Percentiles rank a stretch among this genome's conserved stretches.
These are phyloP conservation scores for Callosobruchus maculatus DNA, from an alignment of 2,888 invertebrate species.

Conservation along the genomic window DNA sequence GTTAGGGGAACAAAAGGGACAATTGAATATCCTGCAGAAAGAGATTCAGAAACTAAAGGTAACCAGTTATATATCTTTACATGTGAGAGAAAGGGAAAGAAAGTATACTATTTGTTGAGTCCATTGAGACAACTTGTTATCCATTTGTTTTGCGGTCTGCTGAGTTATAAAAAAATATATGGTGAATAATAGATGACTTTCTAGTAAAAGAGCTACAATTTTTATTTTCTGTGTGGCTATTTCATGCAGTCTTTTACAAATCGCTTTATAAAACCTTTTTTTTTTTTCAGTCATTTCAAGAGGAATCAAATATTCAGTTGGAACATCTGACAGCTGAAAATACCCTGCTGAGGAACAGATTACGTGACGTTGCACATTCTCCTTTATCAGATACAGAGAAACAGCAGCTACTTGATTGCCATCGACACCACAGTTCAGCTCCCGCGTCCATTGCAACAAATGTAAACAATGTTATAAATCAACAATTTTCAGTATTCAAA, in stretches of 20 bases:
- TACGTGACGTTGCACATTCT: slow-evolving; percentile 76
- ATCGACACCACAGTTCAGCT: slow-evolving; percentile 70
- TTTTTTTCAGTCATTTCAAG: slow-evolving; percentile 51
- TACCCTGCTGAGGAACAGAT: slow-evolving; percentile 67
- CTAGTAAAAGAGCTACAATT: too few species aligned
- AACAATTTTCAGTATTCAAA: too few species aligned
- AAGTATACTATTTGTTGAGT: too few species aligned
- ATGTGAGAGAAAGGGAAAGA: too few species aligned
- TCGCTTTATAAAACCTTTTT: not conserved
- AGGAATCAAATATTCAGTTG: slow-evolving; percentile 60
- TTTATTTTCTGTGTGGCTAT: too few species aligned
- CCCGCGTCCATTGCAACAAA: slow-evolving; percentile 70
- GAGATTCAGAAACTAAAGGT: slow-evolving; percentile 72
- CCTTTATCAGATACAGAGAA: slow-evolving; percentile 81
- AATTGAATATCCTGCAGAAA: slow-evolving; percentile 63
- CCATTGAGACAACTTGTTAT: too few species aligned
- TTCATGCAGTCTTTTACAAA: too few species aligned
- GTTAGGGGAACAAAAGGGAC: slow-evolving; percentile 62
- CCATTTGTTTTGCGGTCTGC: too few species aligned
- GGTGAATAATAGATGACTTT: too few species aligned
- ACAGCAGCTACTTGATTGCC: slow-evolving; percentile 70
- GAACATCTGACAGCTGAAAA: slow-evolving; percentile 75
- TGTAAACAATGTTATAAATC: slow-evolving; percentile 28
- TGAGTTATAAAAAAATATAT: too few species aligned
- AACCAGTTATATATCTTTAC: too few species aligned